A percentile compares a stretch with the other conserved stretches of the same genome.
phyloP scores from a whole-genome alignment of 2,113 vertebrate species.

The Holacanthus passer region DNA sequence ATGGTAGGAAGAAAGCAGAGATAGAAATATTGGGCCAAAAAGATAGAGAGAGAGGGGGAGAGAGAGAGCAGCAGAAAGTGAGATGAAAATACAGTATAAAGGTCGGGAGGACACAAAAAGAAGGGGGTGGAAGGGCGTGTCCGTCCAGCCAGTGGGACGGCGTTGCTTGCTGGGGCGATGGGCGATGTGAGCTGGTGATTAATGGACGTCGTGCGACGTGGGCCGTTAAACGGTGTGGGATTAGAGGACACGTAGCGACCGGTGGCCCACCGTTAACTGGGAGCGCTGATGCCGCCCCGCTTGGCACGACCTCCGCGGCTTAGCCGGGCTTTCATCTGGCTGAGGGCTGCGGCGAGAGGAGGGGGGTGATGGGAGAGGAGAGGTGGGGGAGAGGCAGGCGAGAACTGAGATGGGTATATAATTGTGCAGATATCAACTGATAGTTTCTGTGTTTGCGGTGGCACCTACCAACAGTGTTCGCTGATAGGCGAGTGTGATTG shows the following conservation, averaged over 20 bases:
- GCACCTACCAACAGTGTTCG: slow-evolving; percentile 53
- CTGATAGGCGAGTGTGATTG: slow-evolving; percentile 72
- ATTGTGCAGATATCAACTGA: slow-evolving; percentile 84
- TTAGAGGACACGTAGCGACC: slow-evolving; percentile 76
- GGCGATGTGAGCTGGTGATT: slow-evolving; percentile 83
- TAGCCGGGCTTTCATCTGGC: slow-evolving; percentile 83
- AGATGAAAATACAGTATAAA: slow-evolving; percentile 45
- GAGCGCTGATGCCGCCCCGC: slow-evolving; percentile 68
- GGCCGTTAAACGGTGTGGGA: slow-evolving; percentile 84
- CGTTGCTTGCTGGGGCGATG: slow-evolving; percentile 77
- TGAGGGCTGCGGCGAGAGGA: slow-evolving; percentile 67
- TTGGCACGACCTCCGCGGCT: slow-evolving; percentile 79
- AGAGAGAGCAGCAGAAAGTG: slow-evolving; percentile 33
- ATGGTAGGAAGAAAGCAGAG: not conserved
- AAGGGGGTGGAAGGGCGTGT: slow-evolving; percentile 73
- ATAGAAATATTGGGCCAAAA: slow-evolving; percentile 11
- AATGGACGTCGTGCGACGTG: slow-evolving; percentile 77
- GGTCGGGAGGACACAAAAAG: slow-evolving; percentile 58
- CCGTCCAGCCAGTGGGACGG: slow-evolving; percentile 63
- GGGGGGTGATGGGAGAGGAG: slow-evolving; percentile 27
- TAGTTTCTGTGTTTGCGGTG: slow-evolving; percentile 73
- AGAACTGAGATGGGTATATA: slow-evolving; percentile 63
- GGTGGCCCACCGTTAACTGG: slow-evolving; percentile 72
- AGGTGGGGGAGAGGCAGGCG: slow-evolving; percentile 22
- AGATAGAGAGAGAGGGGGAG: not conserved